Evolutionary conservation across 2,888 invertebrate genomes (phyloP).

Genomic region (Chrysomela aeneicollis): DNA sequence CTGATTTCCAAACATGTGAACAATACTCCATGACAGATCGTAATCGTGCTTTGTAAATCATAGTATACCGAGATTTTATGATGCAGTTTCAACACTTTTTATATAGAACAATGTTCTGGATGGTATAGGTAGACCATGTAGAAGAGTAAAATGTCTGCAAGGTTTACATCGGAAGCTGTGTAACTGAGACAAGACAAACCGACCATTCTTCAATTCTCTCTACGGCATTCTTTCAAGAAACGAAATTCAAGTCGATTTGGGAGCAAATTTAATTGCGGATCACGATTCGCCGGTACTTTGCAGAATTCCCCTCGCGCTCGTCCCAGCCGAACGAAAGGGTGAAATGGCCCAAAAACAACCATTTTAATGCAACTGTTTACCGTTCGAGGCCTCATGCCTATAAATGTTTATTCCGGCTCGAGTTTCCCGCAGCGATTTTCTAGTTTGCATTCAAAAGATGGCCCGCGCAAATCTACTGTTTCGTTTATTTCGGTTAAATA

Average conservation of each 20-base stretch:
- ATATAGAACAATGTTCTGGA: no score
- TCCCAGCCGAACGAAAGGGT: constrained; percentile 10
- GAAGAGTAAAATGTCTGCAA: no score
- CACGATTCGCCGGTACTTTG: background rate
- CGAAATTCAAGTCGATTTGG: background rate
- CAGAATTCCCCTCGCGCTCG: background rate
- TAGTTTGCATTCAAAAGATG: constrained; percentile 31
- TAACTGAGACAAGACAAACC: background rate
- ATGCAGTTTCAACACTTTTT: no score
- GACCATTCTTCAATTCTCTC: no score
- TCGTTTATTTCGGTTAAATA: constrained; percentile 33
- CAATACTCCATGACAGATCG: no score
- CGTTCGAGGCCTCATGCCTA: constrained; percentile 21
- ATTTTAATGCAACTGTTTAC: constrained; percentile 30
- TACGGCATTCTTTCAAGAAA: background rate
- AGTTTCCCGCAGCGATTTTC: constrained; percentile 27
- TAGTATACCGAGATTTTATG: no score
- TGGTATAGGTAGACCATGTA: no score
- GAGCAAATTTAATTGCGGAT: background rate
- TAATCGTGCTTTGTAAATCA: no score
- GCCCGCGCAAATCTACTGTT: constrained; percentile 30
- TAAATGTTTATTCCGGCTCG: constrained; percentile 27
- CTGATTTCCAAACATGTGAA: no score
- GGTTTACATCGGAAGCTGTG: no score
- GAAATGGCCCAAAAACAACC: constrained; percentile 23